These are phyloP conservation scores for Lasiurus borealis DNA, from an alignment of 2,113 vertebrate genomes.

Conservation along the genomic window DNA sequence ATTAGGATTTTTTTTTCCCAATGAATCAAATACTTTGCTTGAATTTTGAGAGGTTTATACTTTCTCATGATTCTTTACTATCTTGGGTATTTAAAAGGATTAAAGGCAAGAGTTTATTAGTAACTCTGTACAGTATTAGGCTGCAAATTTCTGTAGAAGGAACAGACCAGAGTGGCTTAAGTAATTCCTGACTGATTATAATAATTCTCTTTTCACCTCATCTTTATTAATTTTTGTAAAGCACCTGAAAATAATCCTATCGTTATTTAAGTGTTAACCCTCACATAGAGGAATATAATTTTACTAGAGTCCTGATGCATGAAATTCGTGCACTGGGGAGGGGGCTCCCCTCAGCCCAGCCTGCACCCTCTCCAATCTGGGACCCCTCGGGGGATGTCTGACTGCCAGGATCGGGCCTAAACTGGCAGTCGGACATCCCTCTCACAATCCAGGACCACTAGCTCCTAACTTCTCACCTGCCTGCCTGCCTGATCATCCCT, in stretches of 20 bases:
- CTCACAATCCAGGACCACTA: no score
- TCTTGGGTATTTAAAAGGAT: constrained; percentile 51
- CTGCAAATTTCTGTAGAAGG: not conserved
- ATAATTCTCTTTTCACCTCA: constrained; percentile 11
- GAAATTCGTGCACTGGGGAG: no score
- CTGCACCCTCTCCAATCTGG: no score
- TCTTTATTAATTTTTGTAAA: constrained; percentile 38
- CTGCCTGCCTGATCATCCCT: no score
- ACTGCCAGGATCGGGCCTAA: no score
- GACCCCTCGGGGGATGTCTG: no score
- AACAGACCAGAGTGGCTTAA: not conserved
- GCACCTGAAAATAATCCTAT: not conserved
- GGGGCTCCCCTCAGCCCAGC: no score
- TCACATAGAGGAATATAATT: not conserved
- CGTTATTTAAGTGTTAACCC: not conserved
- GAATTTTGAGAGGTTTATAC: constrained; percentile 9
- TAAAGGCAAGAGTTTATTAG: constrained; percentile 12
- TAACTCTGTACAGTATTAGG: not conserved
- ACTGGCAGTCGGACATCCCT: no score
- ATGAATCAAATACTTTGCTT: constrained; percentile 75
- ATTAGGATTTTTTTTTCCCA: constrained; percentile 59
- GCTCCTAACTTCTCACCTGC: no score
- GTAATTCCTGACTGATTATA: constrained; percentile 48
- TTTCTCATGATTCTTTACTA: not conserved
- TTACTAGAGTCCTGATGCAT: not conserved